Base-by-base conservation (phyloP, 2,797 vertebrate genomes). In the Clamator glandarius region DNA sequence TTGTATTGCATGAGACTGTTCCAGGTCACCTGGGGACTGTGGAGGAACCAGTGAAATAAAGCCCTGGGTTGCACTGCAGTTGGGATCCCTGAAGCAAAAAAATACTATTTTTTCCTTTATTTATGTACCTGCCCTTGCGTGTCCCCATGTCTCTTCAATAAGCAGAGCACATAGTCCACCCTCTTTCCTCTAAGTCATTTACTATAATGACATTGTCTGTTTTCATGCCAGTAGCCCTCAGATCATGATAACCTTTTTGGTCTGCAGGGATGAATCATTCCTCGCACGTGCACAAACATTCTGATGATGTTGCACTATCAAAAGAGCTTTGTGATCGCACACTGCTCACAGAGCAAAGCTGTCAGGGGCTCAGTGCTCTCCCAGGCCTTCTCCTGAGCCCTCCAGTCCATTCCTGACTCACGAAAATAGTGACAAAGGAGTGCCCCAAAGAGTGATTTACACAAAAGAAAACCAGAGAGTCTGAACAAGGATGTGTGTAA, bases 321-420 rank as follows among this genome's bases (percentile, higher is more conserved):
- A 76, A 51, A 91, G 75, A 64, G 44, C 87, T 89, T 68, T 87
- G 76, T 84, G 91, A 25, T 35, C 1, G 1, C n/a, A 29, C 51
- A 63, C 2, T 91, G 78, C 75, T 93, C 91, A 61, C 81, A 63
- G 44, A 95, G 78, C 78, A 87, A 28, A 80, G 64, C 68, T 87
- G 44, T 52, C 87, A 89, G 81, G 61, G 35, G 33, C 42, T 90
- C 25, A 5, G 35, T 6, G 28, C 55, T 54, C 46, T 33, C 6
- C 11, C 29, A 73, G 48, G 9, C 63, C n/a, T 76, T 63, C 75
- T 85, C 67, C 72, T 59, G 59, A 90, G 78, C 5, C 3, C 52
- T 67, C 41, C 50, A 59, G 39, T 36, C 39, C 41, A 15, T 17
- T 67, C 36, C 48, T 0, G 5, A 17, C 50, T 46, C 50, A 10